These are phyloP conservation scores for Hemicordylus capensis DNA, from an alignment of 2,113 vertebrate genomes.

Conservation along the genomic window DNA sequence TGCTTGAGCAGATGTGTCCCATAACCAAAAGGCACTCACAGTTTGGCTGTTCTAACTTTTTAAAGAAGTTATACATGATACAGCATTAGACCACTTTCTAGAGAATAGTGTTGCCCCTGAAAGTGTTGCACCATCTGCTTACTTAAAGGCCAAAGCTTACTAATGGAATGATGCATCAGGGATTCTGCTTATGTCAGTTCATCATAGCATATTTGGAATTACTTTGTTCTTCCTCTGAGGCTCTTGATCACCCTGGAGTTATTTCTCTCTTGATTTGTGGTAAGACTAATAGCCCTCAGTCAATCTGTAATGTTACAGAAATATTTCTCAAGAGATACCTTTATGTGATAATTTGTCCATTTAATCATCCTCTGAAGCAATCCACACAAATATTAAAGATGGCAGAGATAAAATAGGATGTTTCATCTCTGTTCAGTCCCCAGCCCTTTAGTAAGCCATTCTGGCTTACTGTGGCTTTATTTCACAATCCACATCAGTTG, in stretches of 20 bases:
- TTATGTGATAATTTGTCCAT: neutral
- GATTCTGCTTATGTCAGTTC: neutral
- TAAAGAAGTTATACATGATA: no score
- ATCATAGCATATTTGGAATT: neutral
- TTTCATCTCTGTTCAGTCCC: neutral
- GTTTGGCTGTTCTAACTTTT: no score
- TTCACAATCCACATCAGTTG: neutral
- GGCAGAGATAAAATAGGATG: neutral
- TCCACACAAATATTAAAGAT: neutral
- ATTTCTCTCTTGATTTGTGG: neutral
- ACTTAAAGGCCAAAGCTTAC: neutral
- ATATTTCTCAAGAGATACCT: slow-evolving; percentile 1
- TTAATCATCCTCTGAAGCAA: neutral
- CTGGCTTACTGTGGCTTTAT: neutral
- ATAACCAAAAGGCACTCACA: no score
- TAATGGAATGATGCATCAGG: neutral
- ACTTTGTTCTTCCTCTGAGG: neutral
- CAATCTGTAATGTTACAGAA: slow-evolving; percentile 16
- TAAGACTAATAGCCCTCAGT: neutral
- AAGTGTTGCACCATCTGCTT: neutral
- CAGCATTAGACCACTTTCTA: neutral
- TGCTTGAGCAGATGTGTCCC: no score
- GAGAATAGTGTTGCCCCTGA: neutral
- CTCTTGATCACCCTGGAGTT: neutral
- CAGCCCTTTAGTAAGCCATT: no score